phyloP scores from a whole-genome alignment of 2,113 vertebrate species.

The Megalops atlanticus region DNA sequence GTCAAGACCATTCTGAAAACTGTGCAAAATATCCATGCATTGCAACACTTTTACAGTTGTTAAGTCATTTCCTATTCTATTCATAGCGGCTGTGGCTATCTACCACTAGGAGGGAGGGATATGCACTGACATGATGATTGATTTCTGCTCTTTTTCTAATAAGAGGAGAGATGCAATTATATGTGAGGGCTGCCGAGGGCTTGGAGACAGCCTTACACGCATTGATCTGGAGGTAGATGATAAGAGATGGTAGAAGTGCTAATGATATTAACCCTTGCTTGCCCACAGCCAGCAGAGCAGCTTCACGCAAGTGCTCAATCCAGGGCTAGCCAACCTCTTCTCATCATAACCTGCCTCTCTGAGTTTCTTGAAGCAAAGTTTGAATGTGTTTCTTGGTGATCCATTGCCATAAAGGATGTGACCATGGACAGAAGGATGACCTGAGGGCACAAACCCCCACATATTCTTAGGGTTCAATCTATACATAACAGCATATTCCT shows the following conservation, averaged over 20 bases:
- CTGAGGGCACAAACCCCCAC: too few relatives aligned
- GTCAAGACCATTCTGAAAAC: neutral
- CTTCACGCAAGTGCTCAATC: neutral
- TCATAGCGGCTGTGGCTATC: neutral
- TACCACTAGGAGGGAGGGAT: neutral
- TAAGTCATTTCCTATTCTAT: neutral
- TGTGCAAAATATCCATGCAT: neutral
- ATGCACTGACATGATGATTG: slow-evolving; percentile 37
- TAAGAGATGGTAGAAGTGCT: neutral
- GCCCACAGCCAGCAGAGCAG: neutral
- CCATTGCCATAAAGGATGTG: too few relatives aligned
- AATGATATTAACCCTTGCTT: neutral
- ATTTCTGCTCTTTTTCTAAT: slow-evolving; percentile 40
- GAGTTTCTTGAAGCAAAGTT: too few relatives aligned
- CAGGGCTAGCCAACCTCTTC: neutral
- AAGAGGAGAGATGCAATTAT: slow-evolving; percentile 45
- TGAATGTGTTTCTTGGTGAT: too few relatives aligned
- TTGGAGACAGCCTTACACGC: slow-evolving; percentile 21
- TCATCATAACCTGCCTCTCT: too few relatives aligned
- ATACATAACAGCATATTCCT: too few relatives aligned
- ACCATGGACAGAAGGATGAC: too few relatives aligned
- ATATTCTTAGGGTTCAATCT: too few relatives aligned
- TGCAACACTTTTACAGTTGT: too few relatives aligned
- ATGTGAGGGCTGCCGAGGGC: slow-evolving; percentile 16
- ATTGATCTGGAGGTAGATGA: slow-evolving; percentile 24